Percentiles rank a stretch among this genome's conserved stretches.
These are phyloP conservation scores for Nomada flava DNA, from an alignment of 2,888 invertebrate genomes.

Conservation along the genomic window DNA sequence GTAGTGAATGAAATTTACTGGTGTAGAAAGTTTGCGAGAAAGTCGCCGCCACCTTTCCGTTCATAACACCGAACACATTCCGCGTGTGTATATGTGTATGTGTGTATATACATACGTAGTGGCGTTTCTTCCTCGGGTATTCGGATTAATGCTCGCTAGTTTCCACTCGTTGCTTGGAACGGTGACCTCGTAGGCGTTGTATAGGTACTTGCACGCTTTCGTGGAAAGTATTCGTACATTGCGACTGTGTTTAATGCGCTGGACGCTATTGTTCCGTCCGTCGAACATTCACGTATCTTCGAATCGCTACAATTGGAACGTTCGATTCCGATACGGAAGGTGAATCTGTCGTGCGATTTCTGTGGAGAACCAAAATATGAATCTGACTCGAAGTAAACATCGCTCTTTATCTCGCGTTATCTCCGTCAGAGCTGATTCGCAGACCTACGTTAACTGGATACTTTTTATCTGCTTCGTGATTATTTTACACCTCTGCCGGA, in stretches of 20 bases:
- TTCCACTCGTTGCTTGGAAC: conserved; percentile 23
- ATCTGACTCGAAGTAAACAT: conserved; percentile 29
- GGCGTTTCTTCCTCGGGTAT: conserved; percentile 23
- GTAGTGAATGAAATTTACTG: conserved; percentile 77
- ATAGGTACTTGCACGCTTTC: conserved; percentile 22
- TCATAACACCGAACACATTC: conserved; percentile 54
- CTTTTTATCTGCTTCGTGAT: conserved; percentile 1
- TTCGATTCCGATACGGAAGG: not conserved
- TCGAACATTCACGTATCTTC: not conserved
- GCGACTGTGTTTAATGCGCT: conserved; percentile 15
- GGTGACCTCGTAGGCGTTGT: conserved; percentile 49
- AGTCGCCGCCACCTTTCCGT: conserved; percentile 71
- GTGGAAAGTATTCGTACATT: conserved; percentile 35
- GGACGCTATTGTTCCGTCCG: not conserved
- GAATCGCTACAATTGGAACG: not conserved
- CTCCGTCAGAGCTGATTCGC: conserved; percentile 8
- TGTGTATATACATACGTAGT: not conserved
- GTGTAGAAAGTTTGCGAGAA: conserved; percentile 80
- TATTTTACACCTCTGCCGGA: not conserved
- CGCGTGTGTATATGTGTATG: too few relatives aligned
- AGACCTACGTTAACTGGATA: conserved; percentile 31
- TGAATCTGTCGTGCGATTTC: not conserved
- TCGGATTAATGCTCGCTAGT: not conserved
- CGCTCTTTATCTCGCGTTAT: conserved; percentile 17
- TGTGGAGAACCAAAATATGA: not conserved